These are phyloP conservation scores for Chymomyza costata DNA, from an alignment of 1,140 invertebrate species.

Conservation along the genomic window DNA sequence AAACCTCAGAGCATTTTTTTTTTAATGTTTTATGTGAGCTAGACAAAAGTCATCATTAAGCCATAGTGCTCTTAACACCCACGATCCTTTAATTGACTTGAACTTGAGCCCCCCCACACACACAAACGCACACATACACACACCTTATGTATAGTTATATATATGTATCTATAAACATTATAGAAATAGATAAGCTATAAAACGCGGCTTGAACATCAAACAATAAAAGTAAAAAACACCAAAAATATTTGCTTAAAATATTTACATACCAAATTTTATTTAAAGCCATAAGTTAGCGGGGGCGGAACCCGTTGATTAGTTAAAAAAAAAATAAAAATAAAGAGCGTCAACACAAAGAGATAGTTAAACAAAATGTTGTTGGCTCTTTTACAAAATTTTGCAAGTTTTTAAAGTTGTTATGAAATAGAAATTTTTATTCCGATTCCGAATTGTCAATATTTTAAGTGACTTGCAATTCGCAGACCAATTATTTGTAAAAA, in stretches of 20 bases:
- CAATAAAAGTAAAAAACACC: constrained; percentile 6
- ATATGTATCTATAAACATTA: constrained; percentile 19
- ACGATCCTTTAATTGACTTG: constrained; percentile 39
- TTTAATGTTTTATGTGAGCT: no score
- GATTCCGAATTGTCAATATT: no score
- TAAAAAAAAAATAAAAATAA: neutral
- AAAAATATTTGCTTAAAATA: constrained; percentile 42
- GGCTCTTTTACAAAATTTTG: no score
- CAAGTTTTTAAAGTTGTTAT: no score
- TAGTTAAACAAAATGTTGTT: no score
- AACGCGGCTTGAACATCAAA: no score
- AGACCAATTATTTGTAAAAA: no score
- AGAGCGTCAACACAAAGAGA: no score
- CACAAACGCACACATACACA: neutral
- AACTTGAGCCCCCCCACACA: constrained; percentile 4
- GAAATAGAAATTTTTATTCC: no score
- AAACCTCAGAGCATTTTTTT: constrained; percentile 6
- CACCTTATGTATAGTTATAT: constrained; percentile 48
- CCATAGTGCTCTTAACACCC: constrained; percentile 32
- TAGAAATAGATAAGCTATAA: neutral
- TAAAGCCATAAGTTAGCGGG: no score
- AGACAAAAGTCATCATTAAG: constrained; percentile 17
- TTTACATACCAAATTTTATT: constrained; percentile 38
- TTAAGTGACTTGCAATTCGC: no score
- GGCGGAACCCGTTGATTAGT: no score